Conservation (phyloP, 2,797 vertebrate species). For the Poecile montanus region DNA sequence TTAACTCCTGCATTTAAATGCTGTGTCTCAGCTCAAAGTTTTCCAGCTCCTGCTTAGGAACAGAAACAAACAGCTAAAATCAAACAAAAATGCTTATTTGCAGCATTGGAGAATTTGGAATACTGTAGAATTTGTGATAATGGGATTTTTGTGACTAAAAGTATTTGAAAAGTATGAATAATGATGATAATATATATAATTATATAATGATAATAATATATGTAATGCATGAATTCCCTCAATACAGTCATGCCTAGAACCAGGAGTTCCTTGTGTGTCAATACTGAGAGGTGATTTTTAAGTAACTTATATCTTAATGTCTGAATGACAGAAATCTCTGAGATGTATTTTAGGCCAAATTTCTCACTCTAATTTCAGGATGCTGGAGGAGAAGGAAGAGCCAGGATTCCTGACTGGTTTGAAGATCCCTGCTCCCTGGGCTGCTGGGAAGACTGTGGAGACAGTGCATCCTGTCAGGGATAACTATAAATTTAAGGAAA, state of each 20-base stretch:
- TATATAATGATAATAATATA: not conserved
- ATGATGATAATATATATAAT: not conserved
- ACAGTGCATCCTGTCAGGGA: constrained; percentile 97
- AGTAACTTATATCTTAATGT: not conserved
- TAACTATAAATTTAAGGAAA: constrained; percentile 99
- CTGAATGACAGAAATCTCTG: not conserved
- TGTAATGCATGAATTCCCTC: not conserved
- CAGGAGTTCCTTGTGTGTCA: not conserved
- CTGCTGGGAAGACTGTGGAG: constrained; percentile 97
- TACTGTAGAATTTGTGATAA: not conserved
- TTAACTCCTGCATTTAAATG: not conserved
- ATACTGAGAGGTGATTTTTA: not conserved
- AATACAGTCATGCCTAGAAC: not conserved
- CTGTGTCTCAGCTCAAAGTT: not conserved
- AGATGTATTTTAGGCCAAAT: not conserved
- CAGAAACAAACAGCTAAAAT: not conserved
- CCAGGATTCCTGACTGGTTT: constrained; percentile 96
- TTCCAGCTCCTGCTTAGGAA: not conserved
- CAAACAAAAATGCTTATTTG: not conserved
- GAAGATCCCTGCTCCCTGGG: constrained; percentile 98
- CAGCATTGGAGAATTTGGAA: not conserved
- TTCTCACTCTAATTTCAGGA: constrained; percentile 75
- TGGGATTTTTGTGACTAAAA: not conserved
- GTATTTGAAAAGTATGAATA: not conserved
- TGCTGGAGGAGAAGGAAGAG: constrained; percentile 96